Base-by-base conservation (phyloP, 2,888 invertebrate species). In the Nephrotoma guestfalica region DNA sequence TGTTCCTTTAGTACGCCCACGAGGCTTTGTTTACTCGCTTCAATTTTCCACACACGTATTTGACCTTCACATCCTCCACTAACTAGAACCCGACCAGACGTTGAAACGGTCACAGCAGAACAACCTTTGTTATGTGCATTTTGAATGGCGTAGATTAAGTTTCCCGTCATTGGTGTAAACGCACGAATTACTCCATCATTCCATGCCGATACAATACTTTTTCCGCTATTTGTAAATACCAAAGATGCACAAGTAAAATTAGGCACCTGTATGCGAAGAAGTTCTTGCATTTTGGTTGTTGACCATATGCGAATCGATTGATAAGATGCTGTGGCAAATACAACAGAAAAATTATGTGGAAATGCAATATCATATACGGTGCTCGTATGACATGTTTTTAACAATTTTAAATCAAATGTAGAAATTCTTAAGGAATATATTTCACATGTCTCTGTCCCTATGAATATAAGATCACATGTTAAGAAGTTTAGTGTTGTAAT, bases 61-160 rank as follows among this genome's bases (percentile, higher is more conserved):
- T 97, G 97, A n/a, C 98, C 98, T 90, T 98, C 97, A 88, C 96
- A 96, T 4, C 98, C 98, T 0, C 98, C 98, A 85, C 96, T 97
- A 85, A 98, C 94, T 86, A 98, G 93, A 41, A 94, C 93, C 15
- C 92, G 92, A 0, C 96, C 96, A 88, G 95, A 94, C 3, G 92
- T 93, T 0, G 96, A 95, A 88, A 95, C 93, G 41, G 95, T 95
- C 57, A 98, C 91, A 0, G 97, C 96, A 0, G 97, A 97, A 86
- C 91, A 91, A 6, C 91, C 91, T 90, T 97, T 97, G 89, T 96
- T 96, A 90, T 98, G 98, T 0, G 98, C 97, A 92, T 97, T 96
- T 88, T 95, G 93, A 89, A 98, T 97, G 86, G 95, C 94, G 92
- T 95, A 98, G 88, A 96, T 94, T 11, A 96, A 92, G 43, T 95